phyloP scores from a whole-genome alignment of 2,113 vertebrate genomes.

The Trinectes maculatus region DNA sequence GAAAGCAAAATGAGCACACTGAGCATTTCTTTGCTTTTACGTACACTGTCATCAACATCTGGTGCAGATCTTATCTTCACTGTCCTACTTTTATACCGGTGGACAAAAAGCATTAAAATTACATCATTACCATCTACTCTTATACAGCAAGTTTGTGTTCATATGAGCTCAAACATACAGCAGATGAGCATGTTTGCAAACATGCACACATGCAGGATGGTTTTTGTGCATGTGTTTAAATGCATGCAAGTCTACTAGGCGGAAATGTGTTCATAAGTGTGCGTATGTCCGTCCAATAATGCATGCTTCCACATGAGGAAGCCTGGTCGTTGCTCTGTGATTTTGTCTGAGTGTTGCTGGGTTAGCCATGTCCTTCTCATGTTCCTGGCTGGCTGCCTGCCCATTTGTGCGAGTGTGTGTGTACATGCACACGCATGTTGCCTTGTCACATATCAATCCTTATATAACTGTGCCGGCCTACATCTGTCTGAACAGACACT shows the following conservation, averaged over 20 bases:
- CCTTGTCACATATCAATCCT: constrained; percentile 30
- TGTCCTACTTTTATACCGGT: background rate
- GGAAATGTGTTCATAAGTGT: too few relatives aligned
- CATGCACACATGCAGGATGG: background rate
- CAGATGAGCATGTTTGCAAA: background rate
- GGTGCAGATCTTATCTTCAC: background rate
- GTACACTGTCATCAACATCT: too few relatives aligned
- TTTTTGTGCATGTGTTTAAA: too few relatives aligned
- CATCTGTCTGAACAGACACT: constrained; percentile 48
- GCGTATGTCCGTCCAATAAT: background rate
- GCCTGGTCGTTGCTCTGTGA: background rate
- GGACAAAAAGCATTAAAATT: background rate
- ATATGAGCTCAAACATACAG: too few relatives aligned
- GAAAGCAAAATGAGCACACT: background rate
- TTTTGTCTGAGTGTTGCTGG: background rate
- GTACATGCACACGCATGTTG: constrained; percentile 1
- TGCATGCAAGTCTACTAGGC: too few relatives aligned
- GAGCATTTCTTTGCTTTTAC: background rate
- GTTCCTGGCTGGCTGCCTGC: background rate
- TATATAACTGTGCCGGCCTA: constrained; percentile 78
- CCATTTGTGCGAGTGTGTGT: constrained; percentile 1
- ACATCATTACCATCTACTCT: background rate
- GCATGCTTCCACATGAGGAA: background rate
- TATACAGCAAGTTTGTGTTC: background rate
- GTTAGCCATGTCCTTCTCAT: constrained; percentile 7